Percentiles rank a stretch among this genome's conserved stretches.
Conservation (phyloP, 1,140 invertebrate species). For the Arion vulgaris region DNA sequence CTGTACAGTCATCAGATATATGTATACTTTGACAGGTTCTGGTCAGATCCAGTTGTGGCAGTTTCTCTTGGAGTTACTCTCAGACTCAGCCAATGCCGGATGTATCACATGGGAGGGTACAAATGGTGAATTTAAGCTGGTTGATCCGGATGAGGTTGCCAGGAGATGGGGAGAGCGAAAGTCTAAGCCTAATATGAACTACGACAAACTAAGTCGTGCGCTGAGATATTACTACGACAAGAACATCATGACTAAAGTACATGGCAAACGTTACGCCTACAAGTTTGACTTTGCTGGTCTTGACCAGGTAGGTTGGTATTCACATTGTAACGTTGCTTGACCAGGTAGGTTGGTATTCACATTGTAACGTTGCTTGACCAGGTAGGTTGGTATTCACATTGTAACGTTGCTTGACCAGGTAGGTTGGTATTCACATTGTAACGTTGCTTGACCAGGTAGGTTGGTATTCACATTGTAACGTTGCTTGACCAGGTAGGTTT, state of each 20-base stretch:
- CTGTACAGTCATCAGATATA: background rate
- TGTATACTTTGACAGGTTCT: constrained; percentile 78
- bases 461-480: too few relatives aligned
- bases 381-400: too few relatives aligned
- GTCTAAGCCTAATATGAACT: constrained; percentile 99
- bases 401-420: too few relatives aligned
- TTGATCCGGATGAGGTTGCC: constrained; percentile 98
- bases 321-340: too few relatives aligned
- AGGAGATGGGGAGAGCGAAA: constrained; percentile 97
- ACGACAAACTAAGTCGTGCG: constrained; percentile 97
- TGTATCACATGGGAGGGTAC: constrained; percentile 97
- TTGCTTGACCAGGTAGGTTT: too few relatives aligned
- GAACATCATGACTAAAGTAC: constrained; percentile 78
- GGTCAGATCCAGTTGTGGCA: constrained; percentile 99
- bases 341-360: too few relatives aligned
- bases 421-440: too few relatives aligned
- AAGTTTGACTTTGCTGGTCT: constrained; percentile 91
- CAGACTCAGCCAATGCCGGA: constrained; percentile 84
- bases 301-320: constrained; percentile 49
- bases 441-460: too few relatives aligned
- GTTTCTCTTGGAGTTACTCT: constrained; percentile 95
- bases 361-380: too few relatives aligned
- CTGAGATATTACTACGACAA: constrained; percentile 87
- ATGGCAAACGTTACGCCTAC: constrained; percentile 92
- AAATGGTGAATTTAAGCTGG: constrained; percentile 96